Evolutionary conservation across 1,140 invertebrate genomes (phyloP).

Genomic region (Drosophila repleta): DNA sequence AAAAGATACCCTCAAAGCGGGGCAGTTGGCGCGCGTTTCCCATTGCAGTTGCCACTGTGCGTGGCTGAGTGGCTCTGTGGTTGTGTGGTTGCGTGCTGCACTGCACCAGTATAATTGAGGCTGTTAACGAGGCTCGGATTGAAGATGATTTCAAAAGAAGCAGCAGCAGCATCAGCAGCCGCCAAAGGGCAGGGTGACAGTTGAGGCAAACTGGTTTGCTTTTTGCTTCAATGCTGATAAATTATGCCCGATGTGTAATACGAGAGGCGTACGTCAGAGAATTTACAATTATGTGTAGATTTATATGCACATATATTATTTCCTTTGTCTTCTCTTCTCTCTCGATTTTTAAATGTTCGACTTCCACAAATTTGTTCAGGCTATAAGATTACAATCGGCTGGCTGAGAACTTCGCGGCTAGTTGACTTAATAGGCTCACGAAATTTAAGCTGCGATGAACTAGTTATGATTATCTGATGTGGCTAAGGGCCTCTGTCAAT

Average conservation of each 20-base stretch:
- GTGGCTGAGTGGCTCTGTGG: conserved; percentile 9
- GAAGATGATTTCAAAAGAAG: conserved; percentile 5
- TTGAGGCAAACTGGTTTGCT: conserved; percentile 67
- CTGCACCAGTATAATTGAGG: conserved; percentile 60
- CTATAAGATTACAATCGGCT: conserved; percentile 28
- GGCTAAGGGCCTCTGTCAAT: background rate
- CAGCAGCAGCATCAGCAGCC: background rate
- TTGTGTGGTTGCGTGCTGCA: conserved; percentile 26
- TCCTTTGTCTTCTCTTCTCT: conserved; percentile 11
- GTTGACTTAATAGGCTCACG: conserved; percentile 14
- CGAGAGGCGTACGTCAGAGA: conserved; percentile 41
- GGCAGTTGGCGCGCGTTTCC: conserved; percentile 15
- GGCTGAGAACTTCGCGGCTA: conserved; percentile 20
- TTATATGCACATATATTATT: conserved; percentile 11
- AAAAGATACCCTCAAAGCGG: conserved; percentile 16
- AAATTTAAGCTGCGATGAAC: conserved; percentile 18
- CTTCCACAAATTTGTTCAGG: conserved; percentile 18
- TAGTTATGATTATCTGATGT: conserved; percentile 2
- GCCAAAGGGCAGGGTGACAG: conserved; percentile 17
- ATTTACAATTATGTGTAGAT: conserved; percentile 53
- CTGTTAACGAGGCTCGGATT: conserved; percentile 18
- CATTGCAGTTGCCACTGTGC: conserved; percentile 64
- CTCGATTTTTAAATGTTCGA: background rate
- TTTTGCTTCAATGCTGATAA: conserved; percentile 62
- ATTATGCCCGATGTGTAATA: conserved; percentile 55